phyloP scores from a whole-genome alignment of 1,140 invertebrate species.

The Drosophila lowei region DNA sequence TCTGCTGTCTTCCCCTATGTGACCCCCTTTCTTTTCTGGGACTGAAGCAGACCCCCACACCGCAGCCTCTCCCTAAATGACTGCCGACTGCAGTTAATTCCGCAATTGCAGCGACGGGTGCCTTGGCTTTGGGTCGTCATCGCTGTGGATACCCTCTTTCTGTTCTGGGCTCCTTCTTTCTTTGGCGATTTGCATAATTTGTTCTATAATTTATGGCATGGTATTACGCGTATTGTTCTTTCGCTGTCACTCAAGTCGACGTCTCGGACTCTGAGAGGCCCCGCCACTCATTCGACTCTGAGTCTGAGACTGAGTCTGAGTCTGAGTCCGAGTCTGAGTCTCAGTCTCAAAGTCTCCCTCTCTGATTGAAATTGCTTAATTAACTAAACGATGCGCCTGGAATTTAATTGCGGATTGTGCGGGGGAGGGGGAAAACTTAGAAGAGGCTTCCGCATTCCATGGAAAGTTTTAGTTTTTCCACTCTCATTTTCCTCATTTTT shows the following conservation, averaged over 20 bases:
- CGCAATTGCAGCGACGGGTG: conserved; percentile 48
- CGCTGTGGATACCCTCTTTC: conserved; percentile 20
- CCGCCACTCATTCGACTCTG: neutral
- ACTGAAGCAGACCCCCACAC: too few relatives aligned
- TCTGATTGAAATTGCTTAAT: conserved; percentile 76
- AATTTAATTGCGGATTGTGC: conserved; percentile 58
- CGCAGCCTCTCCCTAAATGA: neutral
- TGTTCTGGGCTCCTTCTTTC: conserved; percentile 14
- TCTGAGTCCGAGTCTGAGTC: too few relatives aligned
- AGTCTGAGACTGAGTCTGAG: too few relatives aligned
- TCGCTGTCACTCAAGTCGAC: conserved; percentile 50
- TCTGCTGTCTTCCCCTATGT: too few relatives aligned
- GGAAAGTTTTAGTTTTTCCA: conserved; percentile 30
- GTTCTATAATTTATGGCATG: conserved; percentile 76
- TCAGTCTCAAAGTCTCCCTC: conserved; percentile 5
- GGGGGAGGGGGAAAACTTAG: conserved; percentile 8
- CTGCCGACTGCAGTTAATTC: conserved; percentile 73
- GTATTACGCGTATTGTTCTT: conserved; percentile 59
- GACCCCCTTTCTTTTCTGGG: neutral
- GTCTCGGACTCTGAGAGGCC: conserved; percentile 3
- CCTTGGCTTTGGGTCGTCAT: conserved; percentile 30
- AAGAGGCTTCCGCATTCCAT: conserved; percentile 49
- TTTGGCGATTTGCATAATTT: conserved; percentile 75
- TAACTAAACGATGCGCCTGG: conserved; percentile 78
- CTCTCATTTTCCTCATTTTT: conserved; percentile 1